A percentile compares a stretch with the other conserved stretches of the same genome.
These are phyloP conservation scores for Oxycera nigricornis DNA, from an alignment of 2,888 invertebrate species.

Conservation along the genomic window DNA sequence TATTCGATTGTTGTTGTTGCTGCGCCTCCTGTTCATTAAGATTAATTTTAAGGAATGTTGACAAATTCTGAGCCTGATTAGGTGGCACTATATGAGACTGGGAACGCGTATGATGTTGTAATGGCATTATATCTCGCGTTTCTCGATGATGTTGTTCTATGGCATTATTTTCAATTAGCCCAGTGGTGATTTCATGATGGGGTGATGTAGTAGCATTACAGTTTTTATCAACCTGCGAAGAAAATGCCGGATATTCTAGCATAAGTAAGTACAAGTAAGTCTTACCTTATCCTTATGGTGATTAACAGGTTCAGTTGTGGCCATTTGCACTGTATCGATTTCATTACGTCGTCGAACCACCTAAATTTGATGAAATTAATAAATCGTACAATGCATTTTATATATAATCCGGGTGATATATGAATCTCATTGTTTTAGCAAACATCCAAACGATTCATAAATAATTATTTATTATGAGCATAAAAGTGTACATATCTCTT, in stretches of 20 bases:
- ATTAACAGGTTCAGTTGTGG: constrained; percentile 69
- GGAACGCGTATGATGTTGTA: constrained; percentile 45
- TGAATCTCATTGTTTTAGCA: no score
- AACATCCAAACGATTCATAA: no score
- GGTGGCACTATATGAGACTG: neutral
- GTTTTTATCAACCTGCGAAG: constrained; percentile 69
- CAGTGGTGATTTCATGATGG: constrained; percentile 54
- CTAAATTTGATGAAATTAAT: no score
- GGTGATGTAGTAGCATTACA: constrained; percentile 70
- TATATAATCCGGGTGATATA: no score
- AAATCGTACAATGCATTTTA: no score
- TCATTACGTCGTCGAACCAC: constrained; percentile 71
- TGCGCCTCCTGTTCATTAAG: constrained; percentile 3
- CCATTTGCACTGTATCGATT: constrained; percentile 69
- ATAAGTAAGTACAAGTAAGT: neutral
- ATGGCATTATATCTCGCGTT: constrained; percentile 56
- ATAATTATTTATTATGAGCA: no score
- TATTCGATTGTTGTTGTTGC: constrained; percentile 31
- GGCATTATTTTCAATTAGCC: constrained; percentile 55
- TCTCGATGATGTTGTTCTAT: constrained; percentile 51
- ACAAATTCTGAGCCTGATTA: constrained; percentile 23
- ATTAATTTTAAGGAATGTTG: constrained; percentile 15
- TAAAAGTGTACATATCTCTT: no score
- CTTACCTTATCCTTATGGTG: constrained; percentile 59
- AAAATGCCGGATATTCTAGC: neutral